Percentiles rank a stretch among this genome's conserved stretches.
Evolutionary conservation across 2,888 invertebrate genomes (phyloP).

Genomic region (Camponotus fellah): DNA sequence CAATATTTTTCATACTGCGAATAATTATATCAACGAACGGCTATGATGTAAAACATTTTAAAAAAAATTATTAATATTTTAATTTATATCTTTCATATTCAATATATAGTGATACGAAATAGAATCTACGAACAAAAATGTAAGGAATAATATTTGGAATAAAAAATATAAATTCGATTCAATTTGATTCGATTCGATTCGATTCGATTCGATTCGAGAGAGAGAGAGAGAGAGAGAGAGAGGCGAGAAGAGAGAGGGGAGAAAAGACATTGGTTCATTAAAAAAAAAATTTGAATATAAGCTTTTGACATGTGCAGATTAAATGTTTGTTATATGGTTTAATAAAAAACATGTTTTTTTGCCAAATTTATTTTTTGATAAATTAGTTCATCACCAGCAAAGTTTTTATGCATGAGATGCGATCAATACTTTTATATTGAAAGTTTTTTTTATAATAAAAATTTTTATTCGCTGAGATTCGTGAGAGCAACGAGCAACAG

Average conservation of each 20-base stretch:
- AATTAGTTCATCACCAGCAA: not conserved
- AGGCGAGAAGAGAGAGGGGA: too few relatives aligned
- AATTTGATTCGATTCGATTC: too few relatives aligned
- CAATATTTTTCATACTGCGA: not conserved
- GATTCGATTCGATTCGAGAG: too few relatives aligned
- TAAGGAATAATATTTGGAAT: not conserved
- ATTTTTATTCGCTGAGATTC: not conserved
- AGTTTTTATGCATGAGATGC: not conserved
- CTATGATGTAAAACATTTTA: not conserved
- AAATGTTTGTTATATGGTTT: constrained; percentile 16
- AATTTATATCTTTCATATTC: constrained; percentile 1
- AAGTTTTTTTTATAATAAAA: constrained; percentile 16
- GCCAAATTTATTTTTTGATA: constrained; percentile 6
- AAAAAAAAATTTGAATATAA: constrained; percentile 15
- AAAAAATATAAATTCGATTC: constrained; percentile 38
- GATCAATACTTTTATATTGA: not conserved
- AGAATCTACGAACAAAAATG: not conserved
- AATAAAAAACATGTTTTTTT: constrained; percentile 6
- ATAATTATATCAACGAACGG: not conserved
- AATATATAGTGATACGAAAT: not conserved
- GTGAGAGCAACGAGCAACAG: not conserved
- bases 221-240: too few relatives aligned
- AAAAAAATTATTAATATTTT: not conserved
- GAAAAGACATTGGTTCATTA: not conserved
- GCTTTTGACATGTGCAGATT: constrained; percentile 16